These are phyloP conservation scores for Drosophila pegasa DNA, from an alignment of 2,888 invertebrate species.

Conservation along the genomic window DNA sequence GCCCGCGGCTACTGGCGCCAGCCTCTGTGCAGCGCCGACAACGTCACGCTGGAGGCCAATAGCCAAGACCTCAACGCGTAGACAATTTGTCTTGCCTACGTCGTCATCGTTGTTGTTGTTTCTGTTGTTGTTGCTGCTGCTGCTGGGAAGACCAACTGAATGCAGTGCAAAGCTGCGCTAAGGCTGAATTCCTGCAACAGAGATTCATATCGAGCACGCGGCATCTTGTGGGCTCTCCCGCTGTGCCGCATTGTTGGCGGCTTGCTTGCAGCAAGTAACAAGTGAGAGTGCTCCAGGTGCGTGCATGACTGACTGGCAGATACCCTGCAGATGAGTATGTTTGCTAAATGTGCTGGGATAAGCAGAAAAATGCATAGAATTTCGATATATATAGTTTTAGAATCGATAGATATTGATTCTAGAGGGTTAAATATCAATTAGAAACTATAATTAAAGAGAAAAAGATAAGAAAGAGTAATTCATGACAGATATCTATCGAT, in stretches of 20 bases:
- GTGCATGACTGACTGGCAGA: not conserved
- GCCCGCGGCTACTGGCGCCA: slow-evolving; percentile 66
- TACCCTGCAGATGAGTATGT: no score
- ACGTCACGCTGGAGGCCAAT: slow-evolving; percentile 76
- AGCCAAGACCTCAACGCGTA: slow-evolving; percentile 79
- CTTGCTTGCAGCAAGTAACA: slow-evolving; percentile 49
- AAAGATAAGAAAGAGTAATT: no score
- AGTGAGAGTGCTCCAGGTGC: slow-evolving; percentile 5
- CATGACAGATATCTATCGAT: no score
- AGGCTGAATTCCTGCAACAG: slow-evolving; percentile 19
- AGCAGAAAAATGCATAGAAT: no score
- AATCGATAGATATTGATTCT: no score
- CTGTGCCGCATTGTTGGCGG: slow-evolving; percentile 52
- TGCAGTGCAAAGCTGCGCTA: slow-evolving; percentile 21
- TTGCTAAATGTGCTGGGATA: no score
- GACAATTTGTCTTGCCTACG: slow-evolving; percentile 76
- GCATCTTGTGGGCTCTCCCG: slow-evolving; percentile 52
- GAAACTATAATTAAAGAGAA: no score
- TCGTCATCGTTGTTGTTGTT: slow-evolving; percentile 13
- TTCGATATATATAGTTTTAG: no score
- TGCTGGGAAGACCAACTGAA: slow-evolving; percentile 51
- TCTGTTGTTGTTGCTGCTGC: slow-evolving; percentile 2
- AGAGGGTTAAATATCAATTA: no score
- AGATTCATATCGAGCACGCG: slow-evolving; percentile 42
- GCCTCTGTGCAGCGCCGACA: slow-evolving; percentile 56